Base-by-base conservation (phyloP, 2,797 vertebrate genomes). In the Squalus acanthias region DNA sequence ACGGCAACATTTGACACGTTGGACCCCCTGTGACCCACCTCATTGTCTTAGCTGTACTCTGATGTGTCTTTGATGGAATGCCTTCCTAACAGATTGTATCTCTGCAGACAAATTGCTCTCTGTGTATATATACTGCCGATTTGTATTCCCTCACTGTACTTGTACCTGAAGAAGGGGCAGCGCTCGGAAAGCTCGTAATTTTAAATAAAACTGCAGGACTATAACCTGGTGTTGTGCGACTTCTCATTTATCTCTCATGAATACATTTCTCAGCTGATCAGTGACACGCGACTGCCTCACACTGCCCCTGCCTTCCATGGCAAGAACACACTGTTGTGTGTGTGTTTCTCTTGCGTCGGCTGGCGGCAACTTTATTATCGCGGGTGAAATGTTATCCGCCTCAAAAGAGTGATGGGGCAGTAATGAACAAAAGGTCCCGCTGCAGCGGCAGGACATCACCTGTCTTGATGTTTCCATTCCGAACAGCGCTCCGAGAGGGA, bases 291-390 rank as follows among this genome's bases (percentile, higher is more conserved):
- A 1, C 79, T 15, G 65, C 12, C 15, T 67, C 8, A 17, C 65
- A 67, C 65, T 15, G 65, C 12, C 17, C 39, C n/a, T 7, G 0
- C 0, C 0, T 50, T 50, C 17, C 82, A 50, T 6, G 20, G 82
- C 46, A 46, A 85, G 82, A 85, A 85, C 22, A 50, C 5, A 9
- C 20, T 46, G 29, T 57, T 57, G 39, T 39, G 39, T 39, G 39
- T 39, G 39, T 57, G 97, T 97, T 98, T 97, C 96, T 63, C 95
- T 96, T 82, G 96, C 4, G 10, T 96, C 79, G 96, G 97, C 97
- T 97, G 97, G 96, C 96, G 96, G 97, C 97, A 96, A 97, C 97
- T 97, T 98, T 96, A 97, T 97, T 97, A 97, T 96, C 97, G 67
- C 95, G 96, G 96, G 97, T 97, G 96, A 97, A 97, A 97, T 97